These are phyloP conservation scores for Ormyrus rosae DNA, from an alignment of 2,888 invertebrate genomes.

Conservation along the genomic window DNA sequence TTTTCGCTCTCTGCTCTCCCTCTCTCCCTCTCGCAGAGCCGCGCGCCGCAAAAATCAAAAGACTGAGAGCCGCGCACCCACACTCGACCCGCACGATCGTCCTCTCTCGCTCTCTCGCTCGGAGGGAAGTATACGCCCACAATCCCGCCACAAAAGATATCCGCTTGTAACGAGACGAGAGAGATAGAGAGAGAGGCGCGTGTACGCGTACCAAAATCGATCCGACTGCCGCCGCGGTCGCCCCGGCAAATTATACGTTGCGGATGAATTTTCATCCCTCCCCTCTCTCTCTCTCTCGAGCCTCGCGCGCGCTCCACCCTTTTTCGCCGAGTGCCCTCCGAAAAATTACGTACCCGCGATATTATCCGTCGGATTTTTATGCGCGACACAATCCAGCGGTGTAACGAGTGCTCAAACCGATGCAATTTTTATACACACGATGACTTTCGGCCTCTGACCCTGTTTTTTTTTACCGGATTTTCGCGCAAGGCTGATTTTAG, in stretches of 20 bases:
- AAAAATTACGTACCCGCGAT: conserved; percentile 40
- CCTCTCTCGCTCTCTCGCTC: conserved; percentile 70
- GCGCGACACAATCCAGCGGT: conserved; percentile 50
- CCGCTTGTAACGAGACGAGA: conserved; percentile 74
- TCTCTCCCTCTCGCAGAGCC: neutral
- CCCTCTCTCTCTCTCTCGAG: conserved; percentile 39
- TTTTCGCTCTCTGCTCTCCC: conserved; percentile 17
- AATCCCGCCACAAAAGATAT: conserved; percentile 74
- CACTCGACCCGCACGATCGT: neutral
- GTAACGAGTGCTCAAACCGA: conserved; percentile 41
- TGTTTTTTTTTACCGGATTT: conserved; percentile 21
- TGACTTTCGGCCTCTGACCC: neutral
- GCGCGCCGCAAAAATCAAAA: conserved; percentile 35
- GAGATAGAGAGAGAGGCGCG: conserved; percentile 36
- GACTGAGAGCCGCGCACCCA: neutral
- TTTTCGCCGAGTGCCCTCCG: conserved; percentile 23
- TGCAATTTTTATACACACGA: conserved; percentile 35
- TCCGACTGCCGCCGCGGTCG: conserved; percentile 60
- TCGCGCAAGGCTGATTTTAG: conserved; percentile 26
- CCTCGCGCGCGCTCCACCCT: neutral
- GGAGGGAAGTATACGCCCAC: conserved; percentile 72
- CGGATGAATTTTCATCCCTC: conserved; percentile 67
- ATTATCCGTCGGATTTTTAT: conserved; percentile 57
- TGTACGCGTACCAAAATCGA: conserved; percentile 71
- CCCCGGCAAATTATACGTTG: conserved; percentile 73